Evolutionary conservation across 2,797 vertebrate species (phyloP).

Genomic region (Spondyliosoma cantharus): DNA sequence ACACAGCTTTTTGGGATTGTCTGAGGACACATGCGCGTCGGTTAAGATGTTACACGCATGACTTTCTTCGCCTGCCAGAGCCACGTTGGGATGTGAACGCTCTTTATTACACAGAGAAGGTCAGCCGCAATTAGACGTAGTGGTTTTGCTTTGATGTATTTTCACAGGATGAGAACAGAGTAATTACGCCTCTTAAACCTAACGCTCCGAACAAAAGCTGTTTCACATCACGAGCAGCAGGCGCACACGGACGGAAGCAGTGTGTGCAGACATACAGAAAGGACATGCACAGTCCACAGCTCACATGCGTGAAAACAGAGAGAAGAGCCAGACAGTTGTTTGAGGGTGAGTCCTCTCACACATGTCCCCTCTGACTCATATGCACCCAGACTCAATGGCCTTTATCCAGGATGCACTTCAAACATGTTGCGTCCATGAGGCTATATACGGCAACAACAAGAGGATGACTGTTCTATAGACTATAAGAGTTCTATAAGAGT

Average conservation of each 20-base stretch:
- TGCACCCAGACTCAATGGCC: conserved; percentile 11
- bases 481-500: too few relatives aligned
- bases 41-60: neutral
- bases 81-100: conserved; percentile 21
- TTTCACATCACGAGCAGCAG: conserved; percentile 57
- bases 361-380: conserved; percentile 42
- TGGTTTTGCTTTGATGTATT: conserved; percentile 66
- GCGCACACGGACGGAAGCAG: conserved; percentile 21
- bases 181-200: conserved; percentile 60
- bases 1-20: conserved; percentile 20
- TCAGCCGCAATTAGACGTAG: conserved; percentile 52
- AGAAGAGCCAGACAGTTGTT: conserved; percentile 32
- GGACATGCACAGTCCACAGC: conserved; percentile 19
- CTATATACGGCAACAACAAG: neutral
- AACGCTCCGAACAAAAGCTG: conserved; percentile 67
- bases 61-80: conserved; percentile 42
- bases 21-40: conserved; percentile 36
- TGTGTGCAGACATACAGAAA: conserved; percentile 18
- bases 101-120: conserved; percentile 32
- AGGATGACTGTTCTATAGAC: neutral
- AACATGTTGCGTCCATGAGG: conserved; percentile 15
- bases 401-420: conserved; percentile 10
- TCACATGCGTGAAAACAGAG: conserved; percentile 21
- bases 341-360: neutral
- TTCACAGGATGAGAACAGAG: conserved; percentile 52